Evolutionary conservation across 2,797 vertebrate species (phyloP).

Genomic region (Alexandromys oeconomus): DNA sequence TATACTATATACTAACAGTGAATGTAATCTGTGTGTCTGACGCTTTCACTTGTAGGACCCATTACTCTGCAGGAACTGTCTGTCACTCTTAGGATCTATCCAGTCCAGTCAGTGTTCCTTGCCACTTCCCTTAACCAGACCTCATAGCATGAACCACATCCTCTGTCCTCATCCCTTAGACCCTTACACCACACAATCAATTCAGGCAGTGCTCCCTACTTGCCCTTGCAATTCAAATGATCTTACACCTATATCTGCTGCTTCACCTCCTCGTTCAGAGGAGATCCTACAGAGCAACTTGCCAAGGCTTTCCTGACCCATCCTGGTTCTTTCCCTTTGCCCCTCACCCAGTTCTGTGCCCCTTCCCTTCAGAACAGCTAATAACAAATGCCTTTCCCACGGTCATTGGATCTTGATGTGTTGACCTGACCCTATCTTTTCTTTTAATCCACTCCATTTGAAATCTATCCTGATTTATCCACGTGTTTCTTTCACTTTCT

Average conservation of each 20-base stretch:
- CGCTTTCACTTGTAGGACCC: neutral
- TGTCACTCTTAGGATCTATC: neutral
- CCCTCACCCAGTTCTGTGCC: neutral
- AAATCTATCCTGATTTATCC: neutral
- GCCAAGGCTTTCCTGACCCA: neutral
- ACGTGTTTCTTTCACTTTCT: neutral
- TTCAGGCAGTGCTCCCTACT: too few species aligned
- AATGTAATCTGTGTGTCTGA: neutral
- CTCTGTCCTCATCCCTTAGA: neutral
- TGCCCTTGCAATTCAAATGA: neutral
- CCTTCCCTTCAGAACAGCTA: neutral
- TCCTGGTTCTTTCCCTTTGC: neutral
- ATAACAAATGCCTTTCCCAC: neutral
- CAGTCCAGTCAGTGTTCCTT: too few species aligned
- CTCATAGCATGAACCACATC: too few species aligned
- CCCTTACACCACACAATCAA: neutral
- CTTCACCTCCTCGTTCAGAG: neutral
- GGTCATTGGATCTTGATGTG: neutral
- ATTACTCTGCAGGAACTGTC: neutral
- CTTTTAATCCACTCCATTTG: neutral
- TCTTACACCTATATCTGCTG: too few species aligned
- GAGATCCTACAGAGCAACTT: too few species aligned
- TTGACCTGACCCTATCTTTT: neutral
- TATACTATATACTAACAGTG: fast-evolving
- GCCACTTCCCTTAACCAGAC: neutral